Evolutionary conservation across 2,113 vertebrate genomes (phyloP).

Genomic region (Colinus virginianus): DNA sequence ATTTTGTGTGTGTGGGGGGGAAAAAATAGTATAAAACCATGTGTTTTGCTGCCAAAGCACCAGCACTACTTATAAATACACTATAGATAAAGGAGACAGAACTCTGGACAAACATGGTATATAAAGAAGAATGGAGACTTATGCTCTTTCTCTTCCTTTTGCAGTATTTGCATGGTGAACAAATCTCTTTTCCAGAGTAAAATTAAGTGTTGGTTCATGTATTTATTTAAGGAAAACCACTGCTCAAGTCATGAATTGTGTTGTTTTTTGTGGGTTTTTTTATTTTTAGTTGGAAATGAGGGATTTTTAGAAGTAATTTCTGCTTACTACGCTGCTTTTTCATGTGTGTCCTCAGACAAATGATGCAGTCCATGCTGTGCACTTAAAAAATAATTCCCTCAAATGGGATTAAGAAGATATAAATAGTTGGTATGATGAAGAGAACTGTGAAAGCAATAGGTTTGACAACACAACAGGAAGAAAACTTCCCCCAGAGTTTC

Average conservation of each 20-base stretch:
- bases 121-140: not conserved
- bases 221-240: not conserved
- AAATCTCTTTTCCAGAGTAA: not conserved
- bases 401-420: not conserved
- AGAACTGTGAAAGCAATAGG: not conserved
- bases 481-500: not conserved
- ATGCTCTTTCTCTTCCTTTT: not conserved
- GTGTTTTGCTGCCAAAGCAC: not conserved
- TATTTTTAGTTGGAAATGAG: not conserved
- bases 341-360: not conserved
- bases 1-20: not conserved
- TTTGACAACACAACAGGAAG: not conserved
- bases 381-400: not conserved
- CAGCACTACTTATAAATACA: not conserved
- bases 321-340: not conserved
- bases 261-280: not conserved
- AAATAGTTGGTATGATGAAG: not conserved
- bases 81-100: not conserved
- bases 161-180: not conserved
- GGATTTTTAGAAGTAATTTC: not conserved
- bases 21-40: not conserved
- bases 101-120: not conserved
- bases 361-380: not conserved
- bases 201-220: not conserved
- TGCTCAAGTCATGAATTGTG: not conserved